Evolutionary conservation across 2,888 invertebrate genomes (phyloP), one percentile per base, ranked within the genome.

Genomic region (Parnassius glacialis): DNA sequence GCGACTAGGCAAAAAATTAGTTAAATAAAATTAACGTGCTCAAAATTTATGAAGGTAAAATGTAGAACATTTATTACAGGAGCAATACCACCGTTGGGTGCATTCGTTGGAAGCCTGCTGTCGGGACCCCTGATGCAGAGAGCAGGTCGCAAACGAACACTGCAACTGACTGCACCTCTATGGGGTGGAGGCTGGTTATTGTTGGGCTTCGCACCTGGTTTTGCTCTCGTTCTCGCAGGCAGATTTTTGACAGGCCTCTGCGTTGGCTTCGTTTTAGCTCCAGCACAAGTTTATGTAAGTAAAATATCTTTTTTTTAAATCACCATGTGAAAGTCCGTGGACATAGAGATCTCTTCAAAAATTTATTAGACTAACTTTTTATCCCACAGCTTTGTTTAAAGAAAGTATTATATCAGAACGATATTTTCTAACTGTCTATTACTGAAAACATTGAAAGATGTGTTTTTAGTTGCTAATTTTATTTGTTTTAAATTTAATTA

Each of bases 221-320:
- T 90, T 62, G 73, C 83, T 0, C 73, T 92, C 50, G 75, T 95
- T 2, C 81, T 93, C 11, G 64, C 90, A 2, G 94, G 93, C 0
- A 81, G 95, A 52, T 75, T 93, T 9, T 66, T 93, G 44, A 92
- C 93, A 0, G 95, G 95, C 0, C 82, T 94, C 51, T 93, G 94
- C 59, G 92, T 92, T 2, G 94, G 94, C 0, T 91, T 94, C 34
- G 87, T 92, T 1, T 82, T 93, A 10, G 94, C 94, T 0, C 92
- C 94, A 3, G 92, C 91, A n/a, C 93, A 93, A 83, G 92, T 93
- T 68, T 95, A 95, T 76, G 93, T 95, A 67, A 92, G 93, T 71
- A 57, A 34, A 34, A 34, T 34, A 34, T 7, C 34, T 34, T 34
- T 34, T 34, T 25, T 34, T 7, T 34, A 0, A 5, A 34, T 34